Conservation (phyloP, 2,888 invertebrate genomes). For the Aphidius colemani region DNA sequence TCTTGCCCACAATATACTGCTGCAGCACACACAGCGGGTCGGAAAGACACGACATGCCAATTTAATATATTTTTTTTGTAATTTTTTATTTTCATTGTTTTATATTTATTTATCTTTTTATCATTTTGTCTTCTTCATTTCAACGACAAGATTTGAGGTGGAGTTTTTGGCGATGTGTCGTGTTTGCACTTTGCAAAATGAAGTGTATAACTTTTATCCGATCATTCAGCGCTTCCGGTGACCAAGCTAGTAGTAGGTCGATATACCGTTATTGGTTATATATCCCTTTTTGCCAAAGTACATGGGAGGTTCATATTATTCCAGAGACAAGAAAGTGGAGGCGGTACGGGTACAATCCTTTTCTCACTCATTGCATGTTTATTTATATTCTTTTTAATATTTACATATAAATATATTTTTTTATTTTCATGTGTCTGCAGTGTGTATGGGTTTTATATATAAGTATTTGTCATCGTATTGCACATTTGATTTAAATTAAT, state of each 20-base stretch:
- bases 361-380: not conserved
- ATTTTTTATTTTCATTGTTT: slow-evolving; percentile 6
- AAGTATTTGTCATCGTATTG: too few relatives aligned
- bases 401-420: not conserved
- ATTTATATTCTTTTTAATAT: too few relatives aligned
- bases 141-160: slow-evolving; percentile 11
- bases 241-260: slow-evolving; percentile 43
- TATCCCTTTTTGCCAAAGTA: slow-evolving; percentile 34
- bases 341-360: slow-evolving; percentile 9
- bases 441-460: too few relatives aligned
- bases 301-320: slow-evolving; percentile 10
- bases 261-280: slow-evolving; percentile 49
- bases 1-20: not conserved
- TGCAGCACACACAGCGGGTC: slow-evolving; percentile 3
- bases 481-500: too few relatives aligned
- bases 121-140: slow-evolving; percentile 12
- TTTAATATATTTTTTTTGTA: slow-evolving; percentile 18
- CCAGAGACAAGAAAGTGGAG: slow-evolving; percentile 18
- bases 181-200: slow-evolving; percentile 17
- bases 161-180: slow-evolving; percentile 12
- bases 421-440: not conserved
- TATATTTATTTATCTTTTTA: slow-evolving; percentile 11
- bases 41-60: slow-evolving; percentile 19
- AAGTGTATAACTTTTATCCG: slow-evolving; percentile 36
- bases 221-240: slow-evolving; percentile 28